phyloP scores from a whole-genome alignment of 2,888 invertebrate genomes.

The Steinernema carpocapsae region DNA sequence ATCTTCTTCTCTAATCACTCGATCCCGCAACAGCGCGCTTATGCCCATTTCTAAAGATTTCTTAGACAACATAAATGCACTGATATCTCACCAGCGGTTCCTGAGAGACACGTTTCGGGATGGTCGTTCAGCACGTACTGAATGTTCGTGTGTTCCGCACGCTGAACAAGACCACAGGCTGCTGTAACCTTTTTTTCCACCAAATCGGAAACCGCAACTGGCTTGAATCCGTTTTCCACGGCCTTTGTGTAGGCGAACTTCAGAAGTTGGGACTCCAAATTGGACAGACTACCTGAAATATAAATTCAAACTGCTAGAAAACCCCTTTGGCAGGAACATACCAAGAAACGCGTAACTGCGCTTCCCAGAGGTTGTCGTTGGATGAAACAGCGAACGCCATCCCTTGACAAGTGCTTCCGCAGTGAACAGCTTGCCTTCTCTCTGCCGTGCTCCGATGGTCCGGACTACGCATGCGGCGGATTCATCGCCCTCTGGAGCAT shows the following conservation, averaged over 20 bases:
- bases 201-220: constrained; percentile 62
- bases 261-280: constrained; percentile 39
- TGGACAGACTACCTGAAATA: not conserved
- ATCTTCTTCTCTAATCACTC: constrained; percentile 54
- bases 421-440: constrained; percentile 21
- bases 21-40: constrained; percentile 52
- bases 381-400: constrained; percentile 61
- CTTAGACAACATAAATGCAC: constrained; percentile 20
- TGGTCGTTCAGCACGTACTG: constrained; percentile 57
- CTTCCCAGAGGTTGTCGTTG: constrained; percentile 59
- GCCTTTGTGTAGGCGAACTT: constrained; percentile 37
- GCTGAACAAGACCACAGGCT: constrained; percentile 60
- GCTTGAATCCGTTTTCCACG: constrained; percentile 38
- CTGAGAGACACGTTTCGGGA: constrained; percentile 58
- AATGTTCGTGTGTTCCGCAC: constrained; percentile 35
- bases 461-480: not conserved
- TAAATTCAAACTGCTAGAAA: not conserved
- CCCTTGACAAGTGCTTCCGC: constrained; percentile 58
- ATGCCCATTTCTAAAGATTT: constrained; percentile 68
- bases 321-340: constrained; percentile 40
- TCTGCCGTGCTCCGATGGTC: not conserved
- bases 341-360: constrained; percentile 62
- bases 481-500: constrained; percentile 51
- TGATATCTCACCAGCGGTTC: constrained; percentile 56
- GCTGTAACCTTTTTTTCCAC: constrained; percentile 56